A percentile compares a stretch with the other conserved stretches of the same genome.
Evolutionary conservation across 2,888 invertebrate species (phyloP).

Genomic region (Philaethria dido): DNA sequence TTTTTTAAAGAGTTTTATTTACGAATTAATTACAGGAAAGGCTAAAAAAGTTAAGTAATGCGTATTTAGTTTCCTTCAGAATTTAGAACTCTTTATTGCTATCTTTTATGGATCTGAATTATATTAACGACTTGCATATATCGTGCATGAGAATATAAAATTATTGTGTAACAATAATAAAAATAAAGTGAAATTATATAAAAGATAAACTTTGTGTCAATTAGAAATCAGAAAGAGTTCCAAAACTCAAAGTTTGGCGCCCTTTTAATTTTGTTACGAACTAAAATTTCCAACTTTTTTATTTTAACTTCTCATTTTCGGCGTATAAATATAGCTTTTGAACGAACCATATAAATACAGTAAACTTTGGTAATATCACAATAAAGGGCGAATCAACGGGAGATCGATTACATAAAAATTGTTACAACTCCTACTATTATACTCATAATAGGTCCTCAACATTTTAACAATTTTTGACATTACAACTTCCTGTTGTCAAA

Average conservation of each 20-base stretch:
- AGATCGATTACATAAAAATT: not conserved
- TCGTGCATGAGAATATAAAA: no score
- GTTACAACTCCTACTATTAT: not conserved
- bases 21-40: no score
- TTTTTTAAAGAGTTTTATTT: no score
- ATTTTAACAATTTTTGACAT: conserved; percentile 40
- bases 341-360: not conserved
- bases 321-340: not conserved
- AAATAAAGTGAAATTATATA: not conserved
- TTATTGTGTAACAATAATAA: no score
- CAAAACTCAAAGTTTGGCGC: not conserved
- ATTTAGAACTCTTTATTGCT: no score
- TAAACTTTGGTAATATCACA: not conserved
- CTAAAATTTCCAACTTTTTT: not conserved
- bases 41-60: no score
- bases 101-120: no score
- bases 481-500: conserved; percentile 48
- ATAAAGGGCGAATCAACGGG: not conserved
- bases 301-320: not conserved
- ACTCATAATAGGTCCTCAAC: not conserved
- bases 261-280: not conserved
- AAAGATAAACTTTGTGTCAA: not conserved
- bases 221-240: not conserved
- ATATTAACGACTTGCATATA: no score
- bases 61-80: no score